phyloP scores from a whole-genome alignment of 2,888 invertebrate species.

The Junonia oenone region DNA sequence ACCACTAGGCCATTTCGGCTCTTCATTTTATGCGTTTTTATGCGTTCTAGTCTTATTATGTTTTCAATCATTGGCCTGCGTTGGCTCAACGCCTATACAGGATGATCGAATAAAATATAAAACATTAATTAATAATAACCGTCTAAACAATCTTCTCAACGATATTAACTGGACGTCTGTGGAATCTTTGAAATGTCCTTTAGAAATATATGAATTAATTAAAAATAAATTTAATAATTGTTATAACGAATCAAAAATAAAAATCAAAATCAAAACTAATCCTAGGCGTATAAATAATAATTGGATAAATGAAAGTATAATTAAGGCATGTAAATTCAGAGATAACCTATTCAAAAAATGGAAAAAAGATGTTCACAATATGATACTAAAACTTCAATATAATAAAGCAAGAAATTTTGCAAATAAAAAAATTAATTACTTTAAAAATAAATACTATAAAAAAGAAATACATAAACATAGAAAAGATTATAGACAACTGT shows the following conservation, averaged over 20 bases:
- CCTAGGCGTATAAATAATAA: too few relatives aligned
- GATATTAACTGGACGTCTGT: background rate
- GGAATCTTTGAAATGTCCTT: background rate
- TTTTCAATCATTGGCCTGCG: too few relatives aligned
- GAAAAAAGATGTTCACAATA: background rate
- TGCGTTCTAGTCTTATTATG: too few relatives aligned
- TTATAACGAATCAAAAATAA: background rate
- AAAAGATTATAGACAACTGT: too few relatives aligned
- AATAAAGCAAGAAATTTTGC: background rate
- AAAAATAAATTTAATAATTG: background rate
- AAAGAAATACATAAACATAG: too few relatives aligned
- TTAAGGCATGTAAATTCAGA: conserved; percentile 3
- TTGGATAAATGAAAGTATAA: background rate
- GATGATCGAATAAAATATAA: too few relatives aligned
- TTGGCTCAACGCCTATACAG: too few relatives aligned
- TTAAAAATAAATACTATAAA: too few relatives aligned
- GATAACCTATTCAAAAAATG: background rate
- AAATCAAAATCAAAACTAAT: background rate
- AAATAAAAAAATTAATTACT: too few relatives aligned
- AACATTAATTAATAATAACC: background rate
- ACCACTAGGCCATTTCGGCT: too few relatives aligned
- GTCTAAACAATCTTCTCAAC: background rate
- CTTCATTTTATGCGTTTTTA: too few relatives aligned
- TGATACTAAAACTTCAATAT: conserved; percentile 1
- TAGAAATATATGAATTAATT: background rate